phyloP scores from a whole-genome alignment of 64 coral and sea anemone species.

The Porites lutea region DNA sequence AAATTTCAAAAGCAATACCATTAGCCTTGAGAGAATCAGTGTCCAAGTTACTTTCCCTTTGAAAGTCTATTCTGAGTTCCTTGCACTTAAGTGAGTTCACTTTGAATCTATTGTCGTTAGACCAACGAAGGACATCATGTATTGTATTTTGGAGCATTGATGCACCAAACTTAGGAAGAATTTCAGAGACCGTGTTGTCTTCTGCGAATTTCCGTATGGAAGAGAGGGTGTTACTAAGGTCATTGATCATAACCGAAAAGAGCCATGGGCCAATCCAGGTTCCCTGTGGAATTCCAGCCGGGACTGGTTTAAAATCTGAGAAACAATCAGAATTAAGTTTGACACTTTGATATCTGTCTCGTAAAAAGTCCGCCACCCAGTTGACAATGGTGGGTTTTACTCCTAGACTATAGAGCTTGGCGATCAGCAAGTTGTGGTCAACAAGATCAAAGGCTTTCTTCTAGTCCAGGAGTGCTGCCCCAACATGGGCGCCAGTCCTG shows the following conservation, averaged over 20 bases:
- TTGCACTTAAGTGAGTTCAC: too few relatives aligned
- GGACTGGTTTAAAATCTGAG: conserved; percentile 1
- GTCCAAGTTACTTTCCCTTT: neutral
- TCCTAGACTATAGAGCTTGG: conserved; percentile 40
- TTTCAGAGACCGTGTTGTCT: conserved; percentile 15
- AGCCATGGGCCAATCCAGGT: neutral
- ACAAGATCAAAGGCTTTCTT: conserved; percentile 44
- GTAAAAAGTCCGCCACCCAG: conserved; percentile 48
- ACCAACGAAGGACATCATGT: too few relatives aligned
- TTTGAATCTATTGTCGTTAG: too few relatives aligned
- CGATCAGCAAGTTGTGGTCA: conserved; percentile 27
- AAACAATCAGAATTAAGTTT: conserved; percentile 32
- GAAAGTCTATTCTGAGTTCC: too few relatives aligned
- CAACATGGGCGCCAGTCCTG: conserved; percentile 26
- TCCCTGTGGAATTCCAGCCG: neutral
- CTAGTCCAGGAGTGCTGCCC: conserved; percentile 30
- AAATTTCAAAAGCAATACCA: neutral
- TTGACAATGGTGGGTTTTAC: conserved; percentile 57
- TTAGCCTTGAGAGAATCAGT: neutral
- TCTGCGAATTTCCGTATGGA: conserved; percentile 42
- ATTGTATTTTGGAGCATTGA: neutral
- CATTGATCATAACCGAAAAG: neutral
- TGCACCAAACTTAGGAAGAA: conserved; percentile 28
- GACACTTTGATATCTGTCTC: conserved; percentile 42
- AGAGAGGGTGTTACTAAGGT: neutral